A percentile compares a stretch with the other conserved stretches of the same genome.
These are phyloP conservation scores for Metalampra italica DNA, from an alignment of 2,888 invertebrate species.

Conservation along the genomic window DNA sequence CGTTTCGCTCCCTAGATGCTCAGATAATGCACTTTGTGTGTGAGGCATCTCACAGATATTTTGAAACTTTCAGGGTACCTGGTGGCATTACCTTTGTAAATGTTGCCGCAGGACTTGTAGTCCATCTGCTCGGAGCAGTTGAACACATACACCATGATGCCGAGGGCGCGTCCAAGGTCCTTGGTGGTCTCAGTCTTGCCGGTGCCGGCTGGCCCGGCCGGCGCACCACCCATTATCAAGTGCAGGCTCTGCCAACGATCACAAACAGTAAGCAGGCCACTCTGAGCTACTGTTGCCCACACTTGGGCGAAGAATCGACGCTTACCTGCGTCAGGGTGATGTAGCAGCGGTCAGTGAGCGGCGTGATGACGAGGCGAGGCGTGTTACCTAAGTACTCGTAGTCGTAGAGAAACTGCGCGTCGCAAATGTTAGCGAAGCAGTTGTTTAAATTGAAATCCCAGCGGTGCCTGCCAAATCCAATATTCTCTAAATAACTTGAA, in stretches of 20 bases:
- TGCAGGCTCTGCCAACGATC: slow-evolving; percentile 83
- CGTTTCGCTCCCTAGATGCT: too few species aligned
- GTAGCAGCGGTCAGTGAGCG: slow-evolving; percentile 96
- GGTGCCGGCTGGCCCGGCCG: slow-evolving; percentile 96
- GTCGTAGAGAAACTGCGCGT: slow-evolving; percentile 93
- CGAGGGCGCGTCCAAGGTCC: slow-evolving; percentile 94
- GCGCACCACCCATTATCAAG: slow-evolving; percentile 97
- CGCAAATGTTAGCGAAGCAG: slow-evolving; percentile 96
- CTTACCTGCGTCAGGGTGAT: slow-evolving; percentile 92
- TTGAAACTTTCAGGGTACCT: too few species aligned
- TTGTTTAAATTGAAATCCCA: slow-evolving; percentile 90
- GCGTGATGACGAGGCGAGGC: slow-evolving; percentile 95
- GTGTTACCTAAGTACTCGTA: slow-evolving; percentile 97
- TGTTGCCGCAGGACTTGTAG: slow-evolving; percentile 95
- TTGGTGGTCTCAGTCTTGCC: slow-evolving; percentile 98
- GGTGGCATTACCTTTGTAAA: slow-evolving; percentile 87
- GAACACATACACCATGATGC: slow-evolving; percentile 98
- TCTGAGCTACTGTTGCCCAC: neutral
- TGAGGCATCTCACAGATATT: too few species aligned
- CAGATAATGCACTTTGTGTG: too few species aligned
- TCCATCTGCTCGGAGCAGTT: slow-evolving; percentile 99
- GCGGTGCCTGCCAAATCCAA: slow-evolving; percentile 70
- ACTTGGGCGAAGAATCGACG: neutral
- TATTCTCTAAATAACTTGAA: too few species aligned
- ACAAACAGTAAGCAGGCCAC: neutral